Conservation (phyloP, 53 echinoderm and acorn worm genomes). For the Paracentrotus lividus region DNA sequence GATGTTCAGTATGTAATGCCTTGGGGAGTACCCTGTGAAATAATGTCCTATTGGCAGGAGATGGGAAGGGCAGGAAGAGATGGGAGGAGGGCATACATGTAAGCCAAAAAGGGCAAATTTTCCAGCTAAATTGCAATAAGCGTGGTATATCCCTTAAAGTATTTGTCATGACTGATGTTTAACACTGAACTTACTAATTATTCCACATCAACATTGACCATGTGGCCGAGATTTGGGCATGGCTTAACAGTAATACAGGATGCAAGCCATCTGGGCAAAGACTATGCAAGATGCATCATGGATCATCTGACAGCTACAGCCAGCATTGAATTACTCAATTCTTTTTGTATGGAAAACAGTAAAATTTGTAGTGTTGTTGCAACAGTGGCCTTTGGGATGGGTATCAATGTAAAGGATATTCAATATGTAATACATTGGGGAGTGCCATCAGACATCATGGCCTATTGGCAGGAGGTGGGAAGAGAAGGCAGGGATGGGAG, state of each 20-base stretch:
- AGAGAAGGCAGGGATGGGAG: background rate
- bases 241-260: background rate
- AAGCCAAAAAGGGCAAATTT: too few relatives aligned
- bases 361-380: background rate
- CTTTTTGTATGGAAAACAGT: background rate
- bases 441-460: conserved; percentile 24
- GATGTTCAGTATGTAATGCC: too few relatives aligned
- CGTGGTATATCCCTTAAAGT: too few relatives aligned
- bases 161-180: too few relatives aligned
- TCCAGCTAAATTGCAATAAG: too few relatives aligned
- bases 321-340: background rate
- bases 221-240: background rate
- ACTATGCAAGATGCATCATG: background rate
- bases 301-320: background rate
- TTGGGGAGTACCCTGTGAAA: too few relatives aligned
- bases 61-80: too few relatives aligned
- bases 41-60: too few relatives aligned
- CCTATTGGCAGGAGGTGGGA: conserved; percentile 39
- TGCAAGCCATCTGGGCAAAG: background rate
- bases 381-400: background rate
- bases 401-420: background rate
- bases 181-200: too few relatives aligned
- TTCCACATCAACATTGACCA: too few relatives aligned
- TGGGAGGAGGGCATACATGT: too few relatives aligned
- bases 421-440: background rate